phyloP scores from a whole-genome alignment of 1,140 invertebrate species.

The Meteorus sp. region DNA sequence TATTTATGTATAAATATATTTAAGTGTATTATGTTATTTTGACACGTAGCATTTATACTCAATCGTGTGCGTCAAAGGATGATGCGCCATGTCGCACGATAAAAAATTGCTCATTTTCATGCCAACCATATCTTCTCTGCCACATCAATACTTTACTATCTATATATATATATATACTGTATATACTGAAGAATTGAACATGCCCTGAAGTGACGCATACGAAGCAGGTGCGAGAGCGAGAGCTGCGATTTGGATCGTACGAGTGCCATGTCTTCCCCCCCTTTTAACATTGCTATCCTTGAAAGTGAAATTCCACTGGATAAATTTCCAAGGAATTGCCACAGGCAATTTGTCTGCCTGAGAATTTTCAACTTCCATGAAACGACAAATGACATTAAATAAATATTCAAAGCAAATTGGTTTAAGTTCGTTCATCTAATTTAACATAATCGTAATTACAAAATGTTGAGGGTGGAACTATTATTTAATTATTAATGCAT shows the following conservation, averaged over 20 bases:
- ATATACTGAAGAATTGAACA: not conserved
- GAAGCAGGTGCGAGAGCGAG: too few relatives aligned
- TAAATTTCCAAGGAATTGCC: constrained; percentile 27
- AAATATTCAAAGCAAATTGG: not conserved
- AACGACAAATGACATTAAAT: not conserved
- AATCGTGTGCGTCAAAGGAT: constrained; percentile 31
- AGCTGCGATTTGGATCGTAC: constrained; percentile 15
- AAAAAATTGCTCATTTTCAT: constrained; percentile 27
- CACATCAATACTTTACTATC: not conserved
- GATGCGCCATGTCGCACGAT: not conserved
- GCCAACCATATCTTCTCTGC: constrained; percentile 16
- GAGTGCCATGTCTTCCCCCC: not conserved
- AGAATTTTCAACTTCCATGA: constrained; percentile 7
- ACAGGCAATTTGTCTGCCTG: not conserved
- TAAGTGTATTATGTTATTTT: constrained; percentile 35
- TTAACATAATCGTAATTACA: too few relatives aligned
- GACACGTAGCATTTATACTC: constrained; percentile 43
- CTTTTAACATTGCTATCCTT: constrained; percentile 18
- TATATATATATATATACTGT: not conserved
- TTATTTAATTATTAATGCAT: too few relatives aligned
- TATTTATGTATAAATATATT: too few relatives aligned
- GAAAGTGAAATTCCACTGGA: constrained; percentile 31
- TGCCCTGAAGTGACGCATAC: too few relatives aligned
- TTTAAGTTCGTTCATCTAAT: too few relatives aligned
- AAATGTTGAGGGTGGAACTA: too few relatives aligned